Evolutionary conservation across 1,140 invertebrate species (phyloP).

Genomic region (Cryptotermes secundus): DNA sequence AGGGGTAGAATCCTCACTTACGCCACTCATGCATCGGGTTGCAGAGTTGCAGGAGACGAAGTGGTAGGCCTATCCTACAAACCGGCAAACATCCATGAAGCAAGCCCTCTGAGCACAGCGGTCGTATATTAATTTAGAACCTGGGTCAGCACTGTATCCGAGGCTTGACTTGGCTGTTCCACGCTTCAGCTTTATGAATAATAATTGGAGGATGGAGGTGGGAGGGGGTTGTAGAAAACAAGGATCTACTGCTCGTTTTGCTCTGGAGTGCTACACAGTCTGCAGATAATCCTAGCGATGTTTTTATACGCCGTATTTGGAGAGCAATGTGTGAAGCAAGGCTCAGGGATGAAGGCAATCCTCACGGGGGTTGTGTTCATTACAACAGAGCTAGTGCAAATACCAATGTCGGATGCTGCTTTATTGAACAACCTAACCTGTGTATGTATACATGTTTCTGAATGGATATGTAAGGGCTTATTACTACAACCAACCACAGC

Average conservation of each 20-base stretch:
- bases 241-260: slow-evolving; percentile 16
- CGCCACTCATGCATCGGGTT: not conserved
- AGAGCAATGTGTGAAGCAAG: not conserved
- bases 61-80: slow-evolving; percentile 3
- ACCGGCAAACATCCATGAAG: not conserved
- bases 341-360: not conserved
- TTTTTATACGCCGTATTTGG: not conserved
- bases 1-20: not conserved
- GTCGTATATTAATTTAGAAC: slow-evolving; percentile 15
- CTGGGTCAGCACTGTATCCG: not conserved
- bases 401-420: not conserved
- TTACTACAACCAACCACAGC: too few species aligned
- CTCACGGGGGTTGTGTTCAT: slow-evolving; percentile 1
- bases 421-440: not conserved
- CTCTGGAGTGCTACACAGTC: slow-evolving; percentile 1
- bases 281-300: not conserved
- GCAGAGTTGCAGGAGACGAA: not conserved
- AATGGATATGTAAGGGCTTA: too few species aligned
- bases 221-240: not conserved
- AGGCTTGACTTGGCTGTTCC: slow-evolving; percentile 1
- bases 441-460: not conserved
- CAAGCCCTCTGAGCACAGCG: not conserved
- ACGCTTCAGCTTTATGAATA: slow-evolving; percentile 16
- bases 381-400: not conserved
- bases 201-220: not conserved